These are phyloP conservation scores for Neosilurus mollespiculum DNA, from an alignment of 2,797 vertebrate genomes.

Conservation along the genomic window DNA sequence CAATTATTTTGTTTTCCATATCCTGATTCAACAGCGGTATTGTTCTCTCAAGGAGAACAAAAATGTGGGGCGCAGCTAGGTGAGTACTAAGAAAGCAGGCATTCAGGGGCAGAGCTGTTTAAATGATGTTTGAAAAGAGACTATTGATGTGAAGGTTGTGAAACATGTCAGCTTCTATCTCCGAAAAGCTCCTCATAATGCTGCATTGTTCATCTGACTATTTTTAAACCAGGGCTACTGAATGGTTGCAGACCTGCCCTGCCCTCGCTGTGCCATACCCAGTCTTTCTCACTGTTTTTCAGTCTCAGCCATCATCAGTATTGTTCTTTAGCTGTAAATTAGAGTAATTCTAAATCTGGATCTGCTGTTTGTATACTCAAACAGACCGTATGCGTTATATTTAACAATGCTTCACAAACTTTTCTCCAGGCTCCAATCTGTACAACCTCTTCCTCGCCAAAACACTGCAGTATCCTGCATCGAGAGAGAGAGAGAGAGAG, in stretches of 20 bases:
- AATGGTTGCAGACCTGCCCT: not conserved
- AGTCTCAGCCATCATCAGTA: not conserved
- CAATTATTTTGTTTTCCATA: slow-evolving; percentile 32
- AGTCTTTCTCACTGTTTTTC: not conserved
- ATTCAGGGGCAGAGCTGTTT: slow-evolving; percentile 24
- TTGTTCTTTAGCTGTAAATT: slow-evolving; percentile 6
- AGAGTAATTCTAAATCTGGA: not conserved
- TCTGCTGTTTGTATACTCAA: not conserved
- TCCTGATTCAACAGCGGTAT: slow-evolving; percentile 19
- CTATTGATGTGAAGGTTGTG: slow-evolving; percentile 42
- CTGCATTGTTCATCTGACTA: slow-evolving; percentile 22
- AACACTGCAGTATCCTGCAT: not conserved
- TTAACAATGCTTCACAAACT: not conserved
- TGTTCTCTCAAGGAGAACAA: slow-evolving; percentile 34
- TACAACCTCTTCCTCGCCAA: not conserved
- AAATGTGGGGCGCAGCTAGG: slow-evolving; percentile 29
- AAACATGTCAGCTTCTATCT: slow-evolving; percentile 9
- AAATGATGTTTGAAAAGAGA: not conserved
- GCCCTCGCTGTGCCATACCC: not conserved
- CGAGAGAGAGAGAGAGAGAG: not conserved
- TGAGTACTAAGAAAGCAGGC: slow-evolving; percentile 38
- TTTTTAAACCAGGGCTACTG: slow-evolving; percentile 38
- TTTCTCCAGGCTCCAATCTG: not conserved
- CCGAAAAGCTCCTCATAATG: slow-evolving; percentile 16
- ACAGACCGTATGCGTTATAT: not conserved